Percentiles rank a stretch among this genome's conserved stretches.
Conservation (phyloP, 2,113 vertebrate species). For the Menura novaehollandiae region DNA sequence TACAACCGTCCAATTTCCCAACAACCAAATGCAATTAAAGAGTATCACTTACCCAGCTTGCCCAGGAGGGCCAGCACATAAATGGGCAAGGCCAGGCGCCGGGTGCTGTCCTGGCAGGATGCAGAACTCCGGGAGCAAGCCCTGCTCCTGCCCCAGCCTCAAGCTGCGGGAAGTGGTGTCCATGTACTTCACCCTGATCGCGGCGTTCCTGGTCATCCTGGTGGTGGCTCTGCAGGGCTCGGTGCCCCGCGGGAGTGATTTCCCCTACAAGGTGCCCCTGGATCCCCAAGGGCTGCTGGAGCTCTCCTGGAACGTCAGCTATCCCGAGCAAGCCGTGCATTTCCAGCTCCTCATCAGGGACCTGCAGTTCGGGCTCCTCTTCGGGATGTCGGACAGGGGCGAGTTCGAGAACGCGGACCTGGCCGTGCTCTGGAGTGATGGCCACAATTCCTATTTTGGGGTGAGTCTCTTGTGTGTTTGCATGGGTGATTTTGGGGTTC, state of each 20-base stretch:
- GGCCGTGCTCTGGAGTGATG: conserved; percentile 84
- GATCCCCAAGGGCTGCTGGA: conserved; percentile 81
- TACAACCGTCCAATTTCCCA: conserved; percentile 84
- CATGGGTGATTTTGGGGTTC: not conserved
- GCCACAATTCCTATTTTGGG: conserved; percentile 82
- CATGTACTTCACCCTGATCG: conserved; percentile 87
- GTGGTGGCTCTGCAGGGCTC: conserved; percentile 85
- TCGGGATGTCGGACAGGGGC: conserved; percentile 92
- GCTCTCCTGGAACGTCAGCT: conserved; percentile 93
- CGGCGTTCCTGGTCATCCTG: conserved; percentile 84
- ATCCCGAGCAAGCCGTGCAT: conserved; percentile 71
- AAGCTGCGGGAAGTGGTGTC: conserved; percentile 80
- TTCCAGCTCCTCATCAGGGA: conserved; percentile 78
- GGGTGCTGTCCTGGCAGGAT: not conserved
- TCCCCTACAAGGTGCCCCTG: conserved; percentile 83
- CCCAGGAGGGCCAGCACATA: conserved; percentile 64
- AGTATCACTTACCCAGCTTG: conserved; percentile 2
- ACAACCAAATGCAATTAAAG: conserved; percentile 87
- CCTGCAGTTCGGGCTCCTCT: conserved; percentile 78
- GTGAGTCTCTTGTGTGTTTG: conserved; percentile 57
- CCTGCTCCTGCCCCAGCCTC: conserved; percentile 48
- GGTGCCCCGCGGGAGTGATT: not conserved
- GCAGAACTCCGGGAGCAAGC: conserved; percentile 28
- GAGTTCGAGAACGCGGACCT: conserved; percentile 85
- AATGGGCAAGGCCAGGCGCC: conserved; percentile 31